Conservation (phyloP, 2,797 vertebrate species). For the Chrosomus eos region DNA sequence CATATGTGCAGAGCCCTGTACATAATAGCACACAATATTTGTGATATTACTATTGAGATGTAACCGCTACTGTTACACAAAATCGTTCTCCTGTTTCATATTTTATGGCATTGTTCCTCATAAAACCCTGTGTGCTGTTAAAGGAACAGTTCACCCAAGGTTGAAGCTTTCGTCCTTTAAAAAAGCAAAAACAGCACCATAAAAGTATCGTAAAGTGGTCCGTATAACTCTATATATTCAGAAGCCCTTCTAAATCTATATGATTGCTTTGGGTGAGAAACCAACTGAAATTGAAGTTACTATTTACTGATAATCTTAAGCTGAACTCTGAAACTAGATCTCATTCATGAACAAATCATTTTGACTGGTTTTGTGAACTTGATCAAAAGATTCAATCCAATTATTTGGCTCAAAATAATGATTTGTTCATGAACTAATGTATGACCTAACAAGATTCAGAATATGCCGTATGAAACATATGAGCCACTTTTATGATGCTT, state of each 20-base stretch:
- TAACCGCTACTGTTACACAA: constrained; percentile 12
- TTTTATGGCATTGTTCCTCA: constrained; percentile 16
- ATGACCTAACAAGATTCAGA: background rate
- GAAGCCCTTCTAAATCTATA: background rate
- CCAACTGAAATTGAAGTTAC: background rate
- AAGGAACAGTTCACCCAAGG: constrained; percentile 1
- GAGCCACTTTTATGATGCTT: background rate
- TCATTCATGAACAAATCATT: background rate
- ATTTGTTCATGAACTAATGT: background rate
- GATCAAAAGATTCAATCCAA: background rate
- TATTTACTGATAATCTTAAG: background rate
- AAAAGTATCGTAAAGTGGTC: background rate
- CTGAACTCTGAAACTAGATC: background rate
- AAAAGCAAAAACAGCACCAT: background rate
- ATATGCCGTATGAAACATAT: background rate
- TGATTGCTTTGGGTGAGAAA: background rate
- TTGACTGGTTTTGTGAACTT: background rate
- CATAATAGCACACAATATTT: background rate
- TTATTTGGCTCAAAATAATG: background rate
- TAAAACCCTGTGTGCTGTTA: background rate
- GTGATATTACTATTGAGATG: constrained; percentile 16
- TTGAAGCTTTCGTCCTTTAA: background rate
- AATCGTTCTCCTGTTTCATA: constrained; percentile 2
- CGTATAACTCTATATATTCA: background rate
- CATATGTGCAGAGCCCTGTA: constrained; percentile 11